phyloP scores from a whole-genome alignment of 2,797 vertebrate species.

The Cetoscarus ocellatus region DNA sequence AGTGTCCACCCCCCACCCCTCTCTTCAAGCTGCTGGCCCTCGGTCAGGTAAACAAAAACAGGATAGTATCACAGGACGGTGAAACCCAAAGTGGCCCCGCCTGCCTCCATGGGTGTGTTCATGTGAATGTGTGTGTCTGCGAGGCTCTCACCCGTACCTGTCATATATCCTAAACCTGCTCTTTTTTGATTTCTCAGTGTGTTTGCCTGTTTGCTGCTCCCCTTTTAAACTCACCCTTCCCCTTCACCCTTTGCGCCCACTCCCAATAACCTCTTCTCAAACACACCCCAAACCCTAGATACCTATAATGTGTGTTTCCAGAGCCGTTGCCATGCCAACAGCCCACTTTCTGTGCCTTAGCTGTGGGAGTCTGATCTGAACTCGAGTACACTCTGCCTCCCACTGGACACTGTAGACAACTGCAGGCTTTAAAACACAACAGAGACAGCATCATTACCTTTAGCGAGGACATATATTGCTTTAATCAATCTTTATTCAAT shows the following conservation, averaged over 20 bases:
- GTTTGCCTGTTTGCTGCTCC: constrained; percentile 86
- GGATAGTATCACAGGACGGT: constrained; percentile 92
- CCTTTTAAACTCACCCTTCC: constrained; percentile 67
- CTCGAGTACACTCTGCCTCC: constrained; percentile 82
- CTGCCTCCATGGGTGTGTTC: constrained; percentile 83
- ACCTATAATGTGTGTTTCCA: constrained; percentile 81
- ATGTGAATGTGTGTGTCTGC: constrained; percentile 79
- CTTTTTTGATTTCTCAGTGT: constrained; percentile 81
- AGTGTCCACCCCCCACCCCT: constrained; percentile 73
- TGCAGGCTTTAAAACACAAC: constrained; percentile 70
- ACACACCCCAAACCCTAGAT: constrained; percentile 58
- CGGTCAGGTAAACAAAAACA: constrained; percentile 87
- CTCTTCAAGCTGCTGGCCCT: constrained; percentile 82
- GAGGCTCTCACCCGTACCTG: constrained; percentile 90
- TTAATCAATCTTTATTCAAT: no score
- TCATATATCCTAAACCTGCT: constrained; percentile 88
- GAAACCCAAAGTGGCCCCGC: constrained; percentile 85
- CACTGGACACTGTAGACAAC: constrained; percentile 80
- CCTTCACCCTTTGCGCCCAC: constrained; percentile 43
- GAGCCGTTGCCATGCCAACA: constrained; percentile 88
- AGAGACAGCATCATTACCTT: constrained; percentile 51
- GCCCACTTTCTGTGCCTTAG: constrained; percentile 84
- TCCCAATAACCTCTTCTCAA: constrained; percentile 57
- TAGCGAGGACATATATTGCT: no score
- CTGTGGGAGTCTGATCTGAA: constrained; percentile 78